Conservation (phyloP, 2,113 vertebrate genomes). For the Ochotona curzoniae region DNA sequence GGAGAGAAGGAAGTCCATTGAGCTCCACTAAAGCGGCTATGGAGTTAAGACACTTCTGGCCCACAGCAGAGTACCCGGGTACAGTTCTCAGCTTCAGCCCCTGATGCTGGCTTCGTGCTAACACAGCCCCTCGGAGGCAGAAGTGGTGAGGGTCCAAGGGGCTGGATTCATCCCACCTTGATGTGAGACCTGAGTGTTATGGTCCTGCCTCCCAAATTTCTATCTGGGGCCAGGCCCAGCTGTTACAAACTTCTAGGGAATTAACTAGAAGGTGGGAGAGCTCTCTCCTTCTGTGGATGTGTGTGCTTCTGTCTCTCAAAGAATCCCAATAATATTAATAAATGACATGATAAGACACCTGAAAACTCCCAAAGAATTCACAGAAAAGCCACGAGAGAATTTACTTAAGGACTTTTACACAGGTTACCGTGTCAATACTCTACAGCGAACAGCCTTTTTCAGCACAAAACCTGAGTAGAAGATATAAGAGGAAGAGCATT, state of each 20-base stretch:
- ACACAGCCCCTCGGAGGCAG: too few species aligned
- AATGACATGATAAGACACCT: not conserved
- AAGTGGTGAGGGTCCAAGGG: too few species aligned
- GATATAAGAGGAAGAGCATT: not conserved
- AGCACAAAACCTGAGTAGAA: not conserved
- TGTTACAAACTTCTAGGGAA: too few species aligned
- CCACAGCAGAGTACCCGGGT: not conserved
- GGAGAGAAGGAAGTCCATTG: not conserved
- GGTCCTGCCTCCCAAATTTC: too few species aligned
- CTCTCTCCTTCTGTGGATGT: too few species aligned
- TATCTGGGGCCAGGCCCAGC: too few species aligned
- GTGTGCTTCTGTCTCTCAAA: too few species aligned
- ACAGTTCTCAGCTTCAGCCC: not conserved
- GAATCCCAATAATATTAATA: not conserved
- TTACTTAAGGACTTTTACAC: not conserved
- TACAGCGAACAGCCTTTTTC: not conserved
- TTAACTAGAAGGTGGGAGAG: too few species aligned
- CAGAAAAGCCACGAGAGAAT: conserved; percentile 38
- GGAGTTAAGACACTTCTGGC: too few species aligned
- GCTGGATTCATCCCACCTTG: too few species aligned
- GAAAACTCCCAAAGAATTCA: not conserved
- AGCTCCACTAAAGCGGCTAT: not conserved
- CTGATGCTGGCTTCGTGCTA: too few species aligned
- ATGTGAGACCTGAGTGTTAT: too few species aligned
- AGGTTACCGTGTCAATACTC: not conserved